Evolutionary conservation across 2,113 vertebrate species (phyloP).

Genomic region (Lamprologus tigripictilis): DNA sequence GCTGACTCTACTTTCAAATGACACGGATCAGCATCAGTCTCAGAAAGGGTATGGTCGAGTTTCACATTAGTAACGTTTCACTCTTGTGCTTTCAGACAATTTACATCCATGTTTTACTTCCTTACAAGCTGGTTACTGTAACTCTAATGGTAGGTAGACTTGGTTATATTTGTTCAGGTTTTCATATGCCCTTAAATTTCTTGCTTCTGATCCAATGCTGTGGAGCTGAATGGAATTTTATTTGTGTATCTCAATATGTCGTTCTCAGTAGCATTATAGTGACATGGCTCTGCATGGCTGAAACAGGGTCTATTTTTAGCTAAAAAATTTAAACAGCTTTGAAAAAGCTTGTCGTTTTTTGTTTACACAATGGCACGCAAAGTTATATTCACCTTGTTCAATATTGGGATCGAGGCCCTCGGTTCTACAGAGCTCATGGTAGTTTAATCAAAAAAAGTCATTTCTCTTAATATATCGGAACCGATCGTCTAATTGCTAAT

Average conservation of each 20-base stretch:
- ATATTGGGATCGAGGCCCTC: neutral
- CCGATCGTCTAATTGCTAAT: neutral
- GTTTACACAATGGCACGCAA: neutral
- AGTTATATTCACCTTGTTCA: neutral
- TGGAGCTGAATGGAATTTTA: neutral
- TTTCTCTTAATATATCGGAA: neutral
- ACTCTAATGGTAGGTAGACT: neutral
- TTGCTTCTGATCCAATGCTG: neutral
- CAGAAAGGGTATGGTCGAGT: neutral
- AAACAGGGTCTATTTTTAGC: neutral
- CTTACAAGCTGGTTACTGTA: neutral
- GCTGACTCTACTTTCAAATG: slow-evolving; percentile 34
- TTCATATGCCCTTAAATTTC: neutral
- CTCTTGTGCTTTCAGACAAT: neutral
- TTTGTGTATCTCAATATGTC: neutral
- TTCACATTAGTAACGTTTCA: slow-evolving; percentile 7
- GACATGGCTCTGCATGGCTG: neutral
- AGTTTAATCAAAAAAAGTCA: neutral
- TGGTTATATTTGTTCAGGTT: neutral
- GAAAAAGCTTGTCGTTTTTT: neutral
- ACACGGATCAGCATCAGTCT: slow-evolving; percentile 32
- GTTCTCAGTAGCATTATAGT: neutral
- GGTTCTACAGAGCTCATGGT: neutral
- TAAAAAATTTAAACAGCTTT: neutral
- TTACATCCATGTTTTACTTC: neutral